These are phyloP conservation scores for Wiebesia pumilae DNA, from an alignment of 1,140 invertebrate species.

Conservation along the genomic window DNA sequence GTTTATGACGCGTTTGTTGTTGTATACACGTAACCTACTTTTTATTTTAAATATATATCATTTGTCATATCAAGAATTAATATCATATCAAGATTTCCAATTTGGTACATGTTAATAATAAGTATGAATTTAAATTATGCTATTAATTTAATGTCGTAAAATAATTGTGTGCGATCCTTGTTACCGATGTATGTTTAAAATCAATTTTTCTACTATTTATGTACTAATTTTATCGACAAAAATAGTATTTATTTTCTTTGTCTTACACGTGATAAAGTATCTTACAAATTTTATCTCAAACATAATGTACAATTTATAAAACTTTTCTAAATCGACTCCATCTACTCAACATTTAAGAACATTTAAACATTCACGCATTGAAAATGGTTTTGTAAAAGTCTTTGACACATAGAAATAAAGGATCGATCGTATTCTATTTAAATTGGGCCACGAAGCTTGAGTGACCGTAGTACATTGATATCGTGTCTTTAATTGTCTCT, in stretches of 20 bases:
- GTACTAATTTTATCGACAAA: not conserved
- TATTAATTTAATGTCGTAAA: not conserved
- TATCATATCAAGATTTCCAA: not conserved
- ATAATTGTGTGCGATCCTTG: not conserved
- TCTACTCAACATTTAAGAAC: not conserved
- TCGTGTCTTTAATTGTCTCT: not conserved
- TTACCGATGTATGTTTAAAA: not conserved
- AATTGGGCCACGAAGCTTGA: conserved; percentile 11
- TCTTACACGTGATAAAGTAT: not conserved
- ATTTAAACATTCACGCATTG: not conserved
- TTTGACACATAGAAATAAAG: not conserved
- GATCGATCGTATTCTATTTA: conserved; percentile 9
- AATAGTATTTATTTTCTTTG: not conserved
- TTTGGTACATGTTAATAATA: not conserved
- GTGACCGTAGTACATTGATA: not conserved
- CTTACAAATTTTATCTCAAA: not conserved
- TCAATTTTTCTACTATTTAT: not conserved
- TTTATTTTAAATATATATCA: not conserved
- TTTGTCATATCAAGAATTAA: not conserved
- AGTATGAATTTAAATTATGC: not conserved
- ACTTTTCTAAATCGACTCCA: not conserved
- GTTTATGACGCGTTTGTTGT: not conserved
- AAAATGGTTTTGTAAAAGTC: not conserved
- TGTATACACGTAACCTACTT: not conserved
- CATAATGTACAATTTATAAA: not conserved